A percentile compares a stretch with the other conserved stretches of the same genome.
Evolutionary conservation across 2,113 vertebrate species (phyloP).

Genomic region (Telmatochromis brichardi): DNA sequence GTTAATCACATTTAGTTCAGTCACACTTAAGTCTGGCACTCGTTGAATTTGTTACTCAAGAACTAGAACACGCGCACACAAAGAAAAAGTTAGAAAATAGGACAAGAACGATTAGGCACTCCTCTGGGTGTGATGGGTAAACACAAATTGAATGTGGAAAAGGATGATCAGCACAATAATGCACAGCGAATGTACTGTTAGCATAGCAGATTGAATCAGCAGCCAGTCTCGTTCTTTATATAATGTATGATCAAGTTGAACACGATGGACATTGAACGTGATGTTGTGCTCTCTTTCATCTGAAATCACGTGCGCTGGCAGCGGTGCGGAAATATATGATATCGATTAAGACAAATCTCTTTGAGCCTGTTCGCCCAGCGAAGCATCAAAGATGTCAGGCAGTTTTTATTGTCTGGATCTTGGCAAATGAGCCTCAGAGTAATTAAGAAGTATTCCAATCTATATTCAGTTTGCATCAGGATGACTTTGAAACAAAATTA

Average conservation of each 20-base stretch:
- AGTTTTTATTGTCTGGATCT: conserved; percentile 29
- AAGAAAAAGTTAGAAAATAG: neutral
- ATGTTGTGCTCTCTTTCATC: neutral
- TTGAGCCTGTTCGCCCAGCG: neutral
- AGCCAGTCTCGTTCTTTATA: neutral
- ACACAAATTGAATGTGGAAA: neutral
- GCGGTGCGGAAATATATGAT: neutral
- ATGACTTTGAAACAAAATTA: conserved; percentile 48
- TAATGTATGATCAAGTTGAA: neutral
- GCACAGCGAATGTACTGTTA: neutral
- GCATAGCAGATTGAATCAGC: neutral
- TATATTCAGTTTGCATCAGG: conserved; percentile 52
- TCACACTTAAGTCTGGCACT: neutral
- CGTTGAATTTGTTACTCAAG: neutral
- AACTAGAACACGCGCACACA: neutral
- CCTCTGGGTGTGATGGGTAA: neutral
- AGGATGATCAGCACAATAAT: neutral
- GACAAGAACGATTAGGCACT: neutral
- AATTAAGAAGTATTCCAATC: conserved; percentile 53
- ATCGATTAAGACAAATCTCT: conserved; percentile 29
- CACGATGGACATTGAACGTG: neutral
- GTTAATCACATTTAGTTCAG: neutral
- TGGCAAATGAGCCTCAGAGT: conserved; percentile 48
- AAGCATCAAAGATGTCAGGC: conserved; percentile 5
- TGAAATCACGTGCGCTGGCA: neutral